Percentiles rank a stretch among this genome's conserved stretches.
Evolutionary conservation across 1,140 invertebrate genomes (phyloP).

Genomic region (Akabosia matsudoensis): DNA sequence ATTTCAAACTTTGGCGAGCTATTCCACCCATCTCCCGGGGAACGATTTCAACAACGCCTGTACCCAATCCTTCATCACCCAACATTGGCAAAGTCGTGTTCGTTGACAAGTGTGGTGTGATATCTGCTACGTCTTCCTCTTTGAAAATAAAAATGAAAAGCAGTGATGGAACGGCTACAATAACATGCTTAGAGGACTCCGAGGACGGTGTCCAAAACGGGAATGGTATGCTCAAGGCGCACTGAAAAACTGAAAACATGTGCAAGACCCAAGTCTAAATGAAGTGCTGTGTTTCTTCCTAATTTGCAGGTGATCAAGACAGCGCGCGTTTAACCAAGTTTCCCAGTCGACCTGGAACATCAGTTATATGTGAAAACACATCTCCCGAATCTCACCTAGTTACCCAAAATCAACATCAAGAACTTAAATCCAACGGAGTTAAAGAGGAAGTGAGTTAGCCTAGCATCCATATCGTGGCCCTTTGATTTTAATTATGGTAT

Average conservation of each 20-base stretch:
- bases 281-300: neutral
- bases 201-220: too few species aligned
- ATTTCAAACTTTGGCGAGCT: conserved; percentile 26
- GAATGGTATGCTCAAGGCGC: too few species aligned
- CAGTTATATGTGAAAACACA: neutral
- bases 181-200: too few species aligned
- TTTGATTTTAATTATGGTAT: neutral
- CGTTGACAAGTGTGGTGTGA: neutral
- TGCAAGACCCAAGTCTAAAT: neutral
- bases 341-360: neutral
- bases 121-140: too few species aligned
- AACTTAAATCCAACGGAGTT: conserved; percentile 9
- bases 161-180: too few species aligned
- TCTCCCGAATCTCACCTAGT: neutral
- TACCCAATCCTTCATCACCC: neutral
- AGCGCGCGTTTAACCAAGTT: neutral
- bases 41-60: neutral
- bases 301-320: neutral
- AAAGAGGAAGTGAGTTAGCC: conserved; percentile 36
- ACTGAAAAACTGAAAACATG: too few species aligned
- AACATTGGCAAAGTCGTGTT: neutral
- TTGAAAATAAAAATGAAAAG: too few species aligned
- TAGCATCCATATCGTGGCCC: too few species aligned
- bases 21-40: conserved; percentile 21
- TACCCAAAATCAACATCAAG: neutral